Evolutionary conservation across 2,888 invertebrate genomes (phyloP).

Genomic region (Tuta absoluta): DNA sequence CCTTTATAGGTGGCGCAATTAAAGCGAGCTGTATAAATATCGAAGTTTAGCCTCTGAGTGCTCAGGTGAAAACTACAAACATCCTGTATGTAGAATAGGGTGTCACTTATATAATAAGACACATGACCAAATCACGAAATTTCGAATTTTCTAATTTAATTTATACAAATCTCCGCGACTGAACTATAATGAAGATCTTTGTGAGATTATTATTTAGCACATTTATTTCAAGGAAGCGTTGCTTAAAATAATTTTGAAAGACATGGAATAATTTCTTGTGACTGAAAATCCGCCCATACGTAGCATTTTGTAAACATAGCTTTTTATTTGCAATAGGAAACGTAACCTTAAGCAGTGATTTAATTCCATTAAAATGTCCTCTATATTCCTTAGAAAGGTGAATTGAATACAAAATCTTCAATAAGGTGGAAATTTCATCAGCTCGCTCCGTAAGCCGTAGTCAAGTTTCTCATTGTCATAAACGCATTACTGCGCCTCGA

Average conservation of each 20-base stretch:
- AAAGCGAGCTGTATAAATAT: conserved; percentile 39
- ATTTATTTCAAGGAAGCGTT: too few relatives aligned
- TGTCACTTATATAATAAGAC: too few relatives aligned
- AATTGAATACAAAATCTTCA: conserved; percentile 31
- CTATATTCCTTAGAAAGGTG: neutral
- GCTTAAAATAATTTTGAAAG: too few relatives aligned
- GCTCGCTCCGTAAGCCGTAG: conserved; percentile 39
- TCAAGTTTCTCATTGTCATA: conserved; percentile 44
- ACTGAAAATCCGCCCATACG: too few relatives aligned
- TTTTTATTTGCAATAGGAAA: neutral
- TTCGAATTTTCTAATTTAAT: too few relatives aligned
- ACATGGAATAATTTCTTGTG: too few relatives aligned
- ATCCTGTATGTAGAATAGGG: too few relatives aligned
- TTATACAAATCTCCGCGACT: too few relatives aligned
- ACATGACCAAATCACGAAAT: too few relatives aligned
- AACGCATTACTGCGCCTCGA: conserved; percentile 45
- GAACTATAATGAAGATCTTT: too few relatives aligned
- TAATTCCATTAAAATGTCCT: conserved; percentile 1
- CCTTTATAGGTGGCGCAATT: conserved; percentile 46
- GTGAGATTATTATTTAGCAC: too few relatives aligned
- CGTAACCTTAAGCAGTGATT: neutral
- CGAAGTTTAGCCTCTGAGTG: conserved; percentile 17
- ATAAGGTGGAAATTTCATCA: conserved; percentile 44
- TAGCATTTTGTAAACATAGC: too few relatives aligned
- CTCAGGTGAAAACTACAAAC: conserved; percentile 4